Evolutionary conservation across 2,888 invertebrate genomes (phyloP), one percentile per base, ranked within the genome.

Genomic region (Pherbina coryleti): DNA sequence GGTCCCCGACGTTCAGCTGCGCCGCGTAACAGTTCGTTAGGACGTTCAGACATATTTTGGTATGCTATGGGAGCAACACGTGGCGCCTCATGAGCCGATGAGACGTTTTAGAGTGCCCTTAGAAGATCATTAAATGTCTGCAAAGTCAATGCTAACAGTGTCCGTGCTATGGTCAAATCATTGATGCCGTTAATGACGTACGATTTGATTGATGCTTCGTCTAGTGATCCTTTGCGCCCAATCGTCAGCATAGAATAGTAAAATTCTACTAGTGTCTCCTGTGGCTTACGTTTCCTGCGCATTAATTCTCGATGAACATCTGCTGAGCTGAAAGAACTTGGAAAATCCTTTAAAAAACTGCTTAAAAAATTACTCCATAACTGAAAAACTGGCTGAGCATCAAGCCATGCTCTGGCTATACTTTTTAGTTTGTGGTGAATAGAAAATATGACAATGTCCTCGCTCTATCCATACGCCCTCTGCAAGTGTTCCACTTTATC

Each of bases 151-250:
- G 81, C 79, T 3, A 81, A 31, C 19, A 81, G 55, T 19, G 80
- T 79, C 2, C 78, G 67, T 22, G 80, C 72, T 7, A 79, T 37
- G 22, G 75, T 69, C 2, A 44, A n/a, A 70, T 82, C 82, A 25
- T 82, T 82, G 0, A 82, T 11, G 0, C 79, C 81, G 8, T 77
- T 77, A 14, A 81, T 80, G 9, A 82, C 75, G 28, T 81, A 82
- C 7, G 80, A 79, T 31, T 79, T 81, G 11, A 81, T 79, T 9
- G 81, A 82, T 11, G n/a, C 28, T 31, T 81, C 81, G 72, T 80
- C 79, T 17, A 79, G 19, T 8, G 69, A 69, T 25, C 75, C 79
- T 34, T 76, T 60, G 71, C 79, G 34, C 19, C 82, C n/a, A n/a
- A n/a, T n/a, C n/a, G n/a, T n/a, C n/a, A n/a, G n/a, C n/a, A n/a